Evolutionary conservation across 2,888 invertebrate genomes (phyloP).

Genomic region (Cotesia congregata): DNA sequence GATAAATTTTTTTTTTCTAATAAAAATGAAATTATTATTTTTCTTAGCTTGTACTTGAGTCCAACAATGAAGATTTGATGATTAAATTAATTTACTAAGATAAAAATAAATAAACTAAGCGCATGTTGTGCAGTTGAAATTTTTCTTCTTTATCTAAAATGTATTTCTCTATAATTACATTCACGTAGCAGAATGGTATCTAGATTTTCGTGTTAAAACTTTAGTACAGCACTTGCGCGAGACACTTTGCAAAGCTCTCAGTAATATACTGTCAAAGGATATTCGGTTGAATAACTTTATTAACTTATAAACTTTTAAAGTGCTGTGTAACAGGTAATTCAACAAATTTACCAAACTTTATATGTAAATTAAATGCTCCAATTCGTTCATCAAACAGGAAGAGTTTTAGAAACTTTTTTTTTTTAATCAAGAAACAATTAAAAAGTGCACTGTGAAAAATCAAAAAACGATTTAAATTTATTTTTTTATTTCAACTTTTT

Average conservation of each 20-base stretch:
- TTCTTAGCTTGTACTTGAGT: background rate
- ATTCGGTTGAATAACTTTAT: background rate
- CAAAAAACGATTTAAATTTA: too few relatives aligned
- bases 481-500: background rate
- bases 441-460: background rate
- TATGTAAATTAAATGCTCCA: background rate
- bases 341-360: background rate
- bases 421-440: background rate
- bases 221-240: background rate
- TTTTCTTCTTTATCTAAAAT: background rate
- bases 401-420: background rate
- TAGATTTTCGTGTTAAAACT: background rate
- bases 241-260: background rate
- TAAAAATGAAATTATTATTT: background rate
- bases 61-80: background rate
- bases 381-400: background rate
- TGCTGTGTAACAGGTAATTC: background rate
- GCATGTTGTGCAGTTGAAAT: background rate
- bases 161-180: background rate
- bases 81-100: background rate
- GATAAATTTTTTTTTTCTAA: too few relatives aligned
- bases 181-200: background rate
- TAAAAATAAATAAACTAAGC: background rate
- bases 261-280: background rate
- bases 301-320: background rate